A percentile compares a stretch with the other conserved stretches of the same genome.
These are phyloP conservation scores for Prunella strophiata DNA, from an alignment of 2,797 vertebrate species.

Conservation along the genomic window DNA sequence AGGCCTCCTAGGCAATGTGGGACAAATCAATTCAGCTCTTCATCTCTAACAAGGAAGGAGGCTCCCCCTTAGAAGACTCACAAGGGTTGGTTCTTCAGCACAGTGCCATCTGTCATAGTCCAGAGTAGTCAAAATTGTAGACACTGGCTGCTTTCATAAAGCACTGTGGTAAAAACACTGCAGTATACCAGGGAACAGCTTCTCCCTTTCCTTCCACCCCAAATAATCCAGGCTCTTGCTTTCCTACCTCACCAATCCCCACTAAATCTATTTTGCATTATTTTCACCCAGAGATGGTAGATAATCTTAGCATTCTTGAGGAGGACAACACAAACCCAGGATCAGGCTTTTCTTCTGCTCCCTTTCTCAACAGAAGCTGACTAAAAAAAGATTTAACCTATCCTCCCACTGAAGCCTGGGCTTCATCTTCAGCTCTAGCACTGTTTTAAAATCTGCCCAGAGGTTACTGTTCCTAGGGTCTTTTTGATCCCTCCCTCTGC, in stretches of 20 bases:
- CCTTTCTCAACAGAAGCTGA: neutral
- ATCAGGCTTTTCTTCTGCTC: neutral
- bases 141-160: neutral
- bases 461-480: neutral
- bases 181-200: neutral
- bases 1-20: neutral
- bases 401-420: neutral
- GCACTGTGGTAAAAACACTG: neutral
- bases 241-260: neutral
- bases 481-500: neutral
- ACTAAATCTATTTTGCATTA: neutral
- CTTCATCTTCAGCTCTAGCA: neutral
- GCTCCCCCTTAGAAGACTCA: neutral
- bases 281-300: neutral
- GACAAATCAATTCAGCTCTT: neutral
- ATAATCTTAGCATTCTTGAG: neutral
- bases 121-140: neutral
- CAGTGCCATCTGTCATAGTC: neutral
- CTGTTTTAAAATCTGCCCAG: neutral
- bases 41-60: neutral
- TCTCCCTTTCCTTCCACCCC: neutral
- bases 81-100: neutral
- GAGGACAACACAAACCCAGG: neutral
- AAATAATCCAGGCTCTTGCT: neutral
- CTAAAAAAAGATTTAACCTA: neutral